phyloP scores from a whole-genome alignment of 2,888 invertebrate genomes.

The Laothoe populi region DNA sequence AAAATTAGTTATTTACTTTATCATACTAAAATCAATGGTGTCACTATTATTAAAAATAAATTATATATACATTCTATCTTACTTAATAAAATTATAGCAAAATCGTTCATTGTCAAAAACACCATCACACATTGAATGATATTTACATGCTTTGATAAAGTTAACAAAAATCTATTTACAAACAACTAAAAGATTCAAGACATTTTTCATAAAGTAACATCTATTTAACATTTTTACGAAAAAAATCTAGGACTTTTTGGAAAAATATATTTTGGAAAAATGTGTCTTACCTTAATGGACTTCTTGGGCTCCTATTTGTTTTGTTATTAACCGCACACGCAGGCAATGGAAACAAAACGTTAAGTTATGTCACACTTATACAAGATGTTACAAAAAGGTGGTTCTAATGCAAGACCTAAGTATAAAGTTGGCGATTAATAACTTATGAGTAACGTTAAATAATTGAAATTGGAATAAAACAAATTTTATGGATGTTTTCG shows the following conservation, averaged over 20 bases:
- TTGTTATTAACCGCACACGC: constrained; percentile 57
- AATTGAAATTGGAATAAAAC: no score
- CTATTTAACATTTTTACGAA: not conserved
- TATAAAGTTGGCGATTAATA: constrained; percentile 15
- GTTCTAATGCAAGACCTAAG: not conserved
- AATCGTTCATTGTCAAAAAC: not conserved
- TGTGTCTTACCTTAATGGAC: constrained; percentile 74
- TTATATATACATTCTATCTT: no score
- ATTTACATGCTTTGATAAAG: constrained; percentile 7
- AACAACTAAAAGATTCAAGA: not conserved
- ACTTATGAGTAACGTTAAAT: no score
- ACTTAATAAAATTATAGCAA: no score
- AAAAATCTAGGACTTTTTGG: not conserved
- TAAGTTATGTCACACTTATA: constrained; percentile 31
- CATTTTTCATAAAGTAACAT: not conserved
- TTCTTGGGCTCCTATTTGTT: constrained; percentile 73
- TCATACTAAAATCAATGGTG: no score
- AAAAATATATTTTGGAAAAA: constrained; percentile 27
- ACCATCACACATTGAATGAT: not conserved
- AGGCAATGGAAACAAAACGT: constrained; percentile 56
- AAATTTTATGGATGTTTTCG: no score
- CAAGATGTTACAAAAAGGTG: not conserved
- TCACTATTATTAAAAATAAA: no score
- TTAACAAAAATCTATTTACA: constrained; percentile 7
- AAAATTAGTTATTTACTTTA: no score